Conservation (phyloP, 2,113 vertebrate genomes). For the Zosterops borbonicus region DNA sequence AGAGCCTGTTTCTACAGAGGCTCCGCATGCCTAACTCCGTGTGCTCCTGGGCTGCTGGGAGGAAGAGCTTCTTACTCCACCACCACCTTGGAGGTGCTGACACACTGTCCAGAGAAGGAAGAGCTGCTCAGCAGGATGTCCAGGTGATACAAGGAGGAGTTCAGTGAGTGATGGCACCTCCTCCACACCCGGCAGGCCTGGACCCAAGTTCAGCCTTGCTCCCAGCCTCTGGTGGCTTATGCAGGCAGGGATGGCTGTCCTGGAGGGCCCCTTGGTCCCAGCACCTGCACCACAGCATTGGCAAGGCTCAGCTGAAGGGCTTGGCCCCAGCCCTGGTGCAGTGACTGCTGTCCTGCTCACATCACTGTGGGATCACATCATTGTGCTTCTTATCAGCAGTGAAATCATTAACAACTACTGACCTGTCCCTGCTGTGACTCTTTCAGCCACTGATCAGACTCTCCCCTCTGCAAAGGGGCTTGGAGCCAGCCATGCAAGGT, state of each 20-base stretch:
- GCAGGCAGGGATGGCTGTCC: background rate
- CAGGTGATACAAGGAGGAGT: accelerated
- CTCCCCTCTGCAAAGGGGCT: background rate
- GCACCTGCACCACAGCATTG: accelerated
- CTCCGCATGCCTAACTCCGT: background rate
- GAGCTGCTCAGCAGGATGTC: background rate
- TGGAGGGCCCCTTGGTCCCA: background rate
- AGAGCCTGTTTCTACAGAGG: background rate
- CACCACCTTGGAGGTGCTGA: accelerated
- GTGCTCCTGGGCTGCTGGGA: background rate
- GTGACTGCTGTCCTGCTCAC: background rate
- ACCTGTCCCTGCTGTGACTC: background rate
- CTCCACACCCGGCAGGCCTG: accelerated
- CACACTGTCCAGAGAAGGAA: accelerated
- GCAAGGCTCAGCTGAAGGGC: background rate
- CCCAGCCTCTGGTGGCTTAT: accelerated
- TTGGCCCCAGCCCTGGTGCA: accelerated
- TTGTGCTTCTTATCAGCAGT: background rate
- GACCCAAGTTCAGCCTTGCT: background rate
- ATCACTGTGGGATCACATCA: background rate
- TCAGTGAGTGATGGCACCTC: background rate
- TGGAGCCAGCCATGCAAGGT: accelerated
- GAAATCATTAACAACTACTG: background rate
- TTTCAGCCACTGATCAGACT: background rate
- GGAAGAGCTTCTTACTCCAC: background rate